These are phyloP conservation scores for Gymnothorax javanicus DNA, from an alignment of 2,797 vertebrate genomes.

Conservation along the genomic window DNA sequence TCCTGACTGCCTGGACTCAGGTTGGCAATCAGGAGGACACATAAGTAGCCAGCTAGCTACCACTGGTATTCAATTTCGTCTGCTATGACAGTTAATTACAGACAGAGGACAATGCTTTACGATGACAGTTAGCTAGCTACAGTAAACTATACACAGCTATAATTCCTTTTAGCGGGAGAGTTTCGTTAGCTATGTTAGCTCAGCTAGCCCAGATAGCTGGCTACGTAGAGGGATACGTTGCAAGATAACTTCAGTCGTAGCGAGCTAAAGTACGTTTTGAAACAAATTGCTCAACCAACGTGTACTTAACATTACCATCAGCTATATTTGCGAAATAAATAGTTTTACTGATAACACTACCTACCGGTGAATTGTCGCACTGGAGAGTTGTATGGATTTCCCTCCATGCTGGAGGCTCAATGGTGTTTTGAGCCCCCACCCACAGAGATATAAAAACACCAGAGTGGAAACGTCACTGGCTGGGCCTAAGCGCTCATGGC, in stretches of 20 bases:
- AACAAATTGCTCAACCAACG: not conserved
- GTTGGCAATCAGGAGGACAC: not conserved
- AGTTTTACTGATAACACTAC: constrained; percentile 48
- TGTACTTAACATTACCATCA: not conserved
- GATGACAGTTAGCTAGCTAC: not conserved
- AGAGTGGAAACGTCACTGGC: no score
- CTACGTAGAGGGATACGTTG: not conserved
- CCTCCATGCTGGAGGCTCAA: constrained; percentile 90
- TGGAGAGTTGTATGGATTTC: constrained; percentile 95
- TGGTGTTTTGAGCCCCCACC: no score
- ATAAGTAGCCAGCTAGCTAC: not conserved
- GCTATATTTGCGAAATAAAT: not conserved
- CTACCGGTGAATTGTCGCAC: constrained; percentile 96
- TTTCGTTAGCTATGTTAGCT: constrained; percentile 21
- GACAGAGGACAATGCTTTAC: not conserved
- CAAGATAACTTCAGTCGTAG: not conserved
- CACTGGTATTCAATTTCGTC: not conserved
- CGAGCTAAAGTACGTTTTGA: not conserved
- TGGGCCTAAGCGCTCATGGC: no score
- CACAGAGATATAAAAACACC: no score
- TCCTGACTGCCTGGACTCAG: not conserved
- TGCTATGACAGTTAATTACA: not conserved
- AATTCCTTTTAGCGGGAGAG: not conserved
- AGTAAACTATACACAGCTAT: not conserved
- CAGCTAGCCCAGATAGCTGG: constrained; percentile 22